Evolutionary conservation across 2,888 invertebrate species (phyloP).

Genomic region (Cinara cedri): DNA sequence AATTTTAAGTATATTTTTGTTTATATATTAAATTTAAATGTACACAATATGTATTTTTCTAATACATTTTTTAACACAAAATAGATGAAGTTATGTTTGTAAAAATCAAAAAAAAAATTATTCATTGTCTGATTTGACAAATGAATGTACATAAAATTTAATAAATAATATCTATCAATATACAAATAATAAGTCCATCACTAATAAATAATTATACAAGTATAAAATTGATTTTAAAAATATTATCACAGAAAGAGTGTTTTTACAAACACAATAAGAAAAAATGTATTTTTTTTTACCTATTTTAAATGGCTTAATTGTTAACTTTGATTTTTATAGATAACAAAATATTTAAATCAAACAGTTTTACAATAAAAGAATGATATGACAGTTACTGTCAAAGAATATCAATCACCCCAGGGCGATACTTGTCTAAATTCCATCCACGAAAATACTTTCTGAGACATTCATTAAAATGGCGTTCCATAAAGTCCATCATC

Average conservation of each 20-base stretch:
- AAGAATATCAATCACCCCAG: constrained; percentile 36
- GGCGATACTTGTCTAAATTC: constrained; percentile 52
- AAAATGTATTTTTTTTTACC: constrained; percentile 23
- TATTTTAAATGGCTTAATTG: constrained; percentile 25
- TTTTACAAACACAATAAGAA: constrained; percentile 19
- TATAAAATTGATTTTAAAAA: constrained; percentile 42
- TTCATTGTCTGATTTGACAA: constrained; percentile 45
- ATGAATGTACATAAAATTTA: constrained; percentile 33
- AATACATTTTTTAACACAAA: constrained; percentile 24
- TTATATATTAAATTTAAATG: constrained; percentile 3
- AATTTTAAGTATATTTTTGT: constrained; percentile 17
- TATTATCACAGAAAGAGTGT: constrained; percentile 41
- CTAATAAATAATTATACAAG: constrained; percentile 38
- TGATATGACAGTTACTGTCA: constrained; percentile 18
- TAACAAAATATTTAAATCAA: constrained; percentile 12
- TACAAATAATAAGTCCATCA: constrained; percentile 35
- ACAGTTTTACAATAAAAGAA: constrained; percentile 1
- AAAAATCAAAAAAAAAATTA: constrained; percentile 30
- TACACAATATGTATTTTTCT: background rate
- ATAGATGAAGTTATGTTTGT: constrained; percentile 28
- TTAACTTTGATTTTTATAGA: constrained; percentile 13
- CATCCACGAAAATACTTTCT: constrained; percentile 55
- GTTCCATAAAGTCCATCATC: constrained; percentile 53
- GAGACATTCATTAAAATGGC: constrained; percentile 52
- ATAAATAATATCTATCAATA: constrained; percentile 41